Conservation (phyloP, 2,888 invertebrate genomes). For the Rhodophaea formosa region DNA sequence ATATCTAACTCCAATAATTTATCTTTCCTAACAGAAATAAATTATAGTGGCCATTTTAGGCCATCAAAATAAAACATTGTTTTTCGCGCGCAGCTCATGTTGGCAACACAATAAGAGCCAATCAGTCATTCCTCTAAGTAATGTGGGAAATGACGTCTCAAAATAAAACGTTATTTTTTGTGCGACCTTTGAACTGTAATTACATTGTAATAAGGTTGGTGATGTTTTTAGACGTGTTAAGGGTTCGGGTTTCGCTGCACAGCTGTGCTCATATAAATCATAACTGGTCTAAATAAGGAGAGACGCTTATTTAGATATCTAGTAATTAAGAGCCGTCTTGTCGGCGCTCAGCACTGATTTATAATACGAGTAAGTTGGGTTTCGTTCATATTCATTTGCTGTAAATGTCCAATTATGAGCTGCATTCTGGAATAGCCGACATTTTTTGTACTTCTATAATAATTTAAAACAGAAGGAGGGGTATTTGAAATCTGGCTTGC, state of each 20-base stretch:
- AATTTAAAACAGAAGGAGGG: too few species aligned
- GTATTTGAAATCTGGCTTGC: too few species aligned
- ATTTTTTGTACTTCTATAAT: too few species aligned
- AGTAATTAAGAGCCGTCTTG: constrained; percentile 18
- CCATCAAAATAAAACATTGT: constrained; percentile 13
- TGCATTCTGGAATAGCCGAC: too few species aligned
- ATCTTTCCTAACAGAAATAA: background rate
- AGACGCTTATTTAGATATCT: constrained; percentile 19
- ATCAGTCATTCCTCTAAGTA: constrained; percentile 69
- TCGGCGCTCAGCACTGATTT: background rate
- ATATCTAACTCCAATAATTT: background rate
- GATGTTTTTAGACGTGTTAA: constrained; percentile 25
- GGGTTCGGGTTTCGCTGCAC: constrained; percentile 46
- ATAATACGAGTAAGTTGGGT: constrained; percentile 1
- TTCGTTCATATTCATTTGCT: too few species aligned
- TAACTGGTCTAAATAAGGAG: constrained; percentile 33
- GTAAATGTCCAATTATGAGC: too few species aligned
- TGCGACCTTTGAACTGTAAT: background rate
- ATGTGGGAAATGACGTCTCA: constrained; percentile 50
- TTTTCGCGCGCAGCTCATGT: constrained; percentile 14
- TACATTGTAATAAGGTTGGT: background rate
- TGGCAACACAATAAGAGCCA: constrained; percentile 24
- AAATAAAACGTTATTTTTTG: background rate
- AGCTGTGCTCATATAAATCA: constrained; percentile 68
- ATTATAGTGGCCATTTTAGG: constrained; percentile 2